These are phyloP conservation scores for Erynnis tages DNA, from an alignment of 2,888 invertebrate genomes.

Conservation along the genomic window DNA sequence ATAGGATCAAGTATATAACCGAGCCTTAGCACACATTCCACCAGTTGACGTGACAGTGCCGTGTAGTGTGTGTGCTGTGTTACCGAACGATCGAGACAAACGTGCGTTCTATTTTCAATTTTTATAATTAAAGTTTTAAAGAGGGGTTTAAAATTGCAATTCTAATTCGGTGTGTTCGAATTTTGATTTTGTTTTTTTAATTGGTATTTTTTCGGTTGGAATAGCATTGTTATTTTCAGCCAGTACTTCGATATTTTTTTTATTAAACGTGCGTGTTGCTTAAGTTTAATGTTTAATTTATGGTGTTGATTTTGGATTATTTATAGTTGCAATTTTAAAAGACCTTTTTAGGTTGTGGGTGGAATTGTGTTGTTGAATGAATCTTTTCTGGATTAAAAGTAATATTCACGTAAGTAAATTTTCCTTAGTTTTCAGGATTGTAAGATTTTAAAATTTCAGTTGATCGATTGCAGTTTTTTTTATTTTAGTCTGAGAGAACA, in stretches of 20 bases:
- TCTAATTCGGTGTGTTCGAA: slow-evolving; percentile 14
- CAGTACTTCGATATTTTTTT: too few relatives aligned
- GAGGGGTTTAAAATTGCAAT: slow-evolving; percentile 20
- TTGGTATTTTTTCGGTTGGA: not conserved
- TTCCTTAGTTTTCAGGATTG: slow-evolving; percentile 23
- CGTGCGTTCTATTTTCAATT: slow-evolving; percentile 23
- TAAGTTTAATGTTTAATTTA: not conserved
- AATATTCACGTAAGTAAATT: slow-evolving; percentile 19
- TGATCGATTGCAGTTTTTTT: not conserved
- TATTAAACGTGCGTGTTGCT: not conserved
- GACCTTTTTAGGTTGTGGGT: too few relatives aligned
- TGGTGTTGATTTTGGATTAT: not conserved
- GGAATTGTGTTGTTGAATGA: too few relatives aligned
- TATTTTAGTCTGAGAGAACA: not conserved
- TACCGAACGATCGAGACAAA: slow-evolving; percentile 11
- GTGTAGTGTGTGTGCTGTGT: slow-evolving; percentile 25
- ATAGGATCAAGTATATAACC: slow-evolving; percentile 34
- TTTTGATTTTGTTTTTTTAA: not conserved
- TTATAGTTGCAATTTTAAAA: slow-evolving; percentile 26
- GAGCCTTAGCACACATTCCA: slow-evolving; percentile 22
- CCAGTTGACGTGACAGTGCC: slow-evolving; percentile 15
- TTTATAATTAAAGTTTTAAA: slow-evolving; percentile 1
- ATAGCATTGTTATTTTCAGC: not conserved
- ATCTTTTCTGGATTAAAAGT: not conserved
- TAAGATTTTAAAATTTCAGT: not conserved